Percentiles rank a stretch among this genome's conserved stretches.
phyloP scores from a whole-genome alignment of 2,113 vertebrate genomes.

The Panthera leo region DNA sequence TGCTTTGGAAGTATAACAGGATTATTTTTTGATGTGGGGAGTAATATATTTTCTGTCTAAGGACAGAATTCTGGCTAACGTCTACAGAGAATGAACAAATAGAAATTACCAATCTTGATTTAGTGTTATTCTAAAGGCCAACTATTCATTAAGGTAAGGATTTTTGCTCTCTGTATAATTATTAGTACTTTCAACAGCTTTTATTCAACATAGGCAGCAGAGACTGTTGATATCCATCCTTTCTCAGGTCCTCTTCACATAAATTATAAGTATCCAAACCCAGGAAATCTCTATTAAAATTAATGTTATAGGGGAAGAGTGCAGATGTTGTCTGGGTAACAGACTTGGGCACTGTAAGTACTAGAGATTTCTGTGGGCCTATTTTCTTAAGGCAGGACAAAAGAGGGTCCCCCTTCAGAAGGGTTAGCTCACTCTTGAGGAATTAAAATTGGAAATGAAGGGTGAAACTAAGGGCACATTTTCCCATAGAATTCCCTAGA shows the following conservation, averaged over 20 bases:
- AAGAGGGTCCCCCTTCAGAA: not conserved
- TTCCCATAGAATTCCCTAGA: not conserved
- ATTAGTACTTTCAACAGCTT: not conserved
- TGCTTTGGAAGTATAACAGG: constrained; percentile 77
- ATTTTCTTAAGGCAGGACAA: constrained; percentile 20
- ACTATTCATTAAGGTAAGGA: constrained; percentile 33
- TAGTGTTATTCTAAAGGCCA: constrained; percentile 16
- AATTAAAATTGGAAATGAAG: constrained; percentile 30
- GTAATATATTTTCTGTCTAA: constrained; percentile 49
- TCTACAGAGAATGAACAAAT: constrained; percentile 21
- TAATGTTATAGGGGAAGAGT: not conserved
- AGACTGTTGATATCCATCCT: not conserved
- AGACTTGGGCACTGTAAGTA: not conserved
- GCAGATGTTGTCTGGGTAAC: not conserved
- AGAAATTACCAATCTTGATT: constrained; percentile 44
- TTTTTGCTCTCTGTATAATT: not conserved
- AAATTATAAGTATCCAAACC: constrained; percentile 6
- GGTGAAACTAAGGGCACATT: not conserved
- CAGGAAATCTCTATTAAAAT: not conserved
- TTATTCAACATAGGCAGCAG: not conserved
- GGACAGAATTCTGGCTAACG: constrained; percentile 44
- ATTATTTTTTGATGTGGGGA: constrained; percentile 52
- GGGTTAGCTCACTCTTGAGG: not conserved
- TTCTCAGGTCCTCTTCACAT: not conserved
- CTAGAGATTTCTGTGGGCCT: not conserved